Evolutionary conservation across 2,888 invertebrate species (phyloP), one percentile per base, ranked within the genome.

Genomic region (Acanthoscelides obtectus): DNA sequence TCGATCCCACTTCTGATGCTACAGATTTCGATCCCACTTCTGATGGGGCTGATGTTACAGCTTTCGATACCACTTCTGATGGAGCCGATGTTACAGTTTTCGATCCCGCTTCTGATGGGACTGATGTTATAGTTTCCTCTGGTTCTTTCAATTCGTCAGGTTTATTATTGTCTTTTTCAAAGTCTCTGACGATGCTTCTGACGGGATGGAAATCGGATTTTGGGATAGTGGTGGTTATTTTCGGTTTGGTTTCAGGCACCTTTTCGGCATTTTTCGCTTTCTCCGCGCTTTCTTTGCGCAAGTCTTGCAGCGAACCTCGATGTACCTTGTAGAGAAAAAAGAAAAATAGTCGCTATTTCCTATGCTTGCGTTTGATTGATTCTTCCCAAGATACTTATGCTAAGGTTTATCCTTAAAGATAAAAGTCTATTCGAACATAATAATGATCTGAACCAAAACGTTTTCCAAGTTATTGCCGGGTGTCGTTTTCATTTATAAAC

Each of bases 181-280:
- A 89, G 76, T 89, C 90, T 81, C 90, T 90, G 67, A 91, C 88
- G 19, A 90, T 83, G 79, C 90, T 89, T 82, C 88, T 88, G 20
- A 90, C 90, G 0, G 80, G 79, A 73, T 78, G 78, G 68, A 87
- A 88, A 73, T 88, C 88, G 64, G 87, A 87, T 73, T 87, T 85
- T n/a, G 80, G 76, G 17, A 81, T 74, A 71, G 88, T 86, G 21
- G 81, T 80, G 75, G 88, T 87, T 73, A 88, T 86, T 83, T 84
- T 86, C 0, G 82, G 79, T 77, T 81, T 78, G 66, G 70, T 75
- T 67, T 75, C 45, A 12, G 6, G 45, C 17, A 17, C 17, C 45
- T 45, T 45, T 45, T 45, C 45, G 45, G 45, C 45, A 12, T 6
- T 45, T 45, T 45, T 45, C 12, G 45, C 45, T 45, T 12, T 86